Base-by-base conservation (phyloP, 1,140 invertebrate species). In the Diplogasteroides magnus region DNA sequence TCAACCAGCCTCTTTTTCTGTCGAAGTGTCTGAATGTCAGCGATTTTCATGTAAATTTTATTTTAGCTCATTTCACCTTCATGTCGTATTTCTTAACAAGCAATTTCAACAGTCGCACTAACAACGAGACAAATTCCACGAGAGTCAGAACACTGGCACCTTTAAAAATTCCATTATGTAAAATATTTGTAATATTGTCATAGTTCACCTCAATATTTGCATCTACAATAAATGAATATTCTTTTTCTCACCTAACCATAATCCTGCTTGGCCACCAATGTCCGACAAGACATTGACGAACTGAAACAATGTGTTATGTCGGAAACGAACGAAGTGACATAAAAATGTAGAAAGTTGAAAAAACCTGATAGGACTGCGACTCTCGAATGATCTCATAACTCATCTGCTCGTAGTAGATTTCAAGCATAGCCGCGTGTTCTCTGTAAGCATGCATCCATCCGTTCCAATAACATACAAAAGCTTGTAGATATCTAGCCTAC, bases 371-470 rank as follows among this genome's bases (percentile, higher is more conserved):
- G 15, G 81, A 75, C 65, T 83, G 79, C n/a, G 75, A 72, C 61
- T 81, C 80, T 27, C 68, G 71, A 37, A 81, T 61, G 29, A 75
- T 64, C 76, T 81, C 80, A 57, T 76, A 82, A 48, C 71, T 78
- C 81, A 83, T 83, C 63, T 83, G 80, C 64, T 81, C 80, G 61
- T 81, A 81, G 60, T 83, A 81, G 31, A 81, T 78, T 72, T 81
- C 80, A 15, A 81, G 58, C 78, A 81, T 77, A 14, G 74, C 72
- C 15, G 74, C 72, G 31, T 75, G 68, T 29, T 75, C 62, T 11
- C 73, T 74, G 63, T 26, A 60, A 60, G 59, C 59, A 15, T 31
- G 29, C 0, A 57, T 23, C 6, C 3, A 29, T 6, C 1, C 57
- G 19, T 25, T n/a, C n/a, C n/a, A n/a, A n/a, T n/a, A n/a, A n/a